Evolutionary conservation across 1,140 invertebrate species (phyloP), one percentile per base, ranked within the genome.

Genomic region (Diorhabda sublineata): DNA sequence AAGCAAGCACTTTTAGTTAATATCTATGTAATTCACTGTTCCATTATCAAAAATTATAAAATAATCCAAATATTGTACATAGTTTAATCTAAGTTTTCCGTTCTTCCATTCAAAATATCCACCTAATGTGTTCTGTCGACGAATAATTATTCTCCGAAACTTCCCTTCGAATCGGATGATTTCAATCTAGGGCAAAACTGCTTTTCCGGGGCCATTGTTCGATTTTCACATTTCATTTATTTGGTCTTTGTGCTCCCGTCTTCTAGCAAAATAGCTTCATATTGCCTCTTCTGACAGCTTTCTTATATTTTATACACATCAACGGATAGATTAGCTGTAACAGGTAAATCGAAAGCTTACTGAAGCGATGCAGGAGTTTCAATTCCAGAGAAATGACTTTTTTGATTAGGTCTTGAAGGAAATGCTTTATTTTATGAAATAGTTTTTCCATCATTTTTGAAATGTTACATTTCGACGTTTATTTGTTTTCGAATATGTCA

Each of bases 221-320:
- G 63, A 64, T 64, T 64, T 64, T 64, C 63, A 64, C 63, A 64
- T 64, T 64, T 64, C 63, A 64, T 64, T 64, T 64, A 43, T 52
- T 64, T 44, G 63, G 45, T 45, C 63, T 64, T 64, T 64, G 63
- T 64, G 63, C 63, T 64, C n/a, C 6, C 52, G 45, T 64, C 45
- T 11, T 45, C 47, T 63, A 26, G 43, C 11, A 52, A 57, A 64
- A 64, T 64, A 64, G 63, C 42, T 56, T 45, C 63, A 64, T 64
- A 64, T 64, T 64, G 63, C 63, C 52, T 56, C 63, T 52, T 64
- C 63, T 64, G 63, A 64, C 63, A 64, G 63, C 45, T 64, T 64
- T 56, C 63, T 64, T 57, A 52, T 64, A 64, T 62, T 62, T 62
- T 62, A 62, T 62, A 62, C 61, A 62, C 61, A 62, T 62, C 61